These are phyloP conservation scores for Trichonephila inaurata DNA, from an alignment of 1,140 invertebrate genomes.

Conservation along the genomic window DNA sequence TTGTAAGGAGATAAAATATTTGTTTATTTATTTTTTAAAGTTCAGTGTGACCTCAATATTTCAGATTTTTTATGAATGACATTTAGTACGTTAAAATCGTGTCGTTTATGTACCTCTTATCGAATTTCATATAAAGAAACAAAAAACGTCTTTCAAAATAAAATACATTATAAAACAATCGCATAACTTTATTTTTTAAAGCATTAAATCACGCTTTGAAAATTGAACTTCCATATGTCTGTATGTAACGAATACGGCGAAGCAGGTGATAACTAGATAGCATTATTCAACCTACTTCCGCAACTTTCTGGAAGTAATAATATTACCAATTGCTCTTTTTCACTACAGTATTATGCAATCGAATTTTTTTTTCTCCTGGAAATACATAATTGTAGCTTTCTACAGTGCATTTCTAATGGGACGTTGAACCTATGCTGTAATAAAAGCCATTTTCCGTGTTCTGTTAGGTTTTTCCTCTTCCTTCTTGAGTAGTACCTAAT, in stretches of 20 bases:
- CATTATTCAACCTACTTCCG: background rate
- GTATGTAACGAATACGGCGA: background rate
- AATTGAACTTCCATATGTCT: background rate
- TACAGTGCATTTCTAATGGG: background rate
- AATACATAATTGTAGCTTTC: slow-evolving; percentile 6
- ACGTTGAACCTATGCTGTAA: background rate
- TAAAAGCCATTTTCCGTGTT: slow-evolving; percentile 13
- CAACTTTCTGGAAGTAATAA: background rate
- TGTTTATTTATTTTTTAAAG: too few species aligned
- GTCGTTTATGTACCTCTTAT: too few species aligned
- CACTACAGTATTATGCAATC: background rate
- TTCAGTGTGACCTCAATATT: too few species aligned
- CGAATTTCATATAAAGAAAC: too few species aligned
- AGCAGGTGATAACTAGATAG: background rate
- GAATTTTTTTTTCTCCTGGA: background rate
- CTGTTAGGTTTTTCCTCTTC: background rate
- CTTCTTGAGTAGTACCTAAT: background rate
- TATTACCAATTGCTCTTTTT: slow-evolving; percentile 11
- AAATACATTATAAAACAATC: too few species aligned
- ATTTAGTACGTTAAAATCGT: too few species aligned
- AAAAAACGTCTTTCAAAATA: too few species aligned
- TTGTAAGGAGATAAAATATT: too few species aligned
- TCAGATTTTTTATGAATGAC: too few species aligned
- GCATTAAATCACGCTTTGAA: too few species aligned
- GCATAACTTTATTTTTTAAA: too few species aligned